Evolutionary conservation across 2,113 vertebrate species (phyloP).

Genomic region (Nothoprocta pentlandii): DNA sequence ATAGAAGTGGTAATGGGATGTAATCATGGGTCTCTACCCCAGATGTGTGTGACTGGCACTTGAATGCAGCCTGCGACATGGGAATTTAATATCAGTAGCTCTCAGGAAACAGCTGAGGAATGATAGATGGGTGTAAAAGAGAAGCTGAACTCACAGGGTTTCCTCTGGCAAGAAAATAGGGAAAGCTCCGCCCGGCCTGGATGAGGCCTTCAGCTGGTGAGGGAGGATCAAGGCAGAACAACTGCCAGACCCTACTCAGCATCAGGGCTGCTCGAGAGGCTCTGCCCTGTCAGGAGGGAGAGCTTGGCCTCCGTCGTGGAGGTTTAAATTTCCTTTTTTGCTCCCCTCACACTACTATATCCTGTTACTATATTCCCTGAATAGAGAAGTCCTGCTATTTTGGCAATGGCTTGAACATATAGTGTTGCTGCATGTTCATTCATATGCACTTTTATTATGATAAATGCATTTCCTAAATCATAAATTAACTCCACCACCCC

Average conservation of each 20-base stretch:
- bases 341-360: neutral
- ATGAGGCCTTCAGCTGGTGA: neutral
- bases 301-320: neutral
- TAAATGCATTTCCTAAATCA: neutral
- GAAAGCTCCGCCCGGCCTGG: neutral
- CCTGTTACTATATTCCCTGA: neutral
- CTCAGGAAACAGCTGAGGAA: neutral
- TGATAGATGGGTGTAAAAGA: neutral
- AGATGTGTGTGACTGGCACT: neutral
- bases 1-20: slow-evolving; percentile 6
- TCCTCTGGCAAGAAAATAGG: neutral
- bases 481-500: neutral
- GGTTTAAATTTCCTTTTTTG: neutral
- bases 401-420: neutral
- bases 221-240: neutral
- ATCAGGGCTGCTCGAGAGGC: neutral
- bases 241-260: neutral
- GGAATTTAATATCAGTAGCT: neutral
- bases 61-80: neutral
- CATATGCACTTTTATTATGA: neutral
- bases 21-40: neutral
- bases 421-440: neutral
- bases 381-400: neutral
- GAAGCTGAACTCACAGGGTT: neutral
- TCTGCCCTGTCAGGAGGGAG: neutral